phyloP scores from a whole-genome alignment of 2,888 invertebrate species.

The Masnerella sp. region DNA sequence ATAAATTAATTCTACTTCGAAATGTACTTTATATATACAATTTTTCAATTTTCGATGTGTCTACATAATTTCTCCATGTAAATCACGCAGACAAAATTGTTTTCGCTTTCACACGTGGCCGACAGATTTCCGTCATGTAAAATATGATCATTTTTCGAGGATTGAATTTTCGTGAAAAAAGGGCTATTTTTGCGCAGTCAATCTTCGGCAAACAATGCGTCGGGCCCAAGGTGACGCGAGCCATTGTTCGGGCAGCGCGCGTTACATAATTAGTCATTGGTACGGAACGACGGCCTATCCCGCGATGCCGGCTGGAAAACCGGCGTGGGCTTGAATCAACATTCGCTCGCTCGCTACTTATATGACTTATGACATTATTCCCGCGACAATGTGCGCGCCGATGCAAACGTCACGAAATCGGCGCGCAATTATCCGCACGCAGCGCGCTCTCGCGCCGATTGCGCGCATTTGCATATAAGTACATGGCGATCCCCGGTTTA shows the following conservation, averaged over 20 bases:
- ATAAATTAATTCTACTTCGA: too few species aligned
- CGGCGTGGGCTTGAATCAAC: conserved; percentile 46
- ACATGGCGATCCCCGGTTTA: conserved; percentile 7
- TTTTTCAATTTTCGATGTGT: too few species aligned
- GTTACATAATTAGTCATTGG: conserved; percentile 46
- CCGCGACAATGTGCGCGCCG: conserved; percentile 33
- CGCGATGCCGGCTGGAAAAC: conserved; percentile 13
- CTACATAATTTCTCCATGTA: too few species aligned
- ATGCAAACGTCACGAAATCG: conserved; percentile 17
- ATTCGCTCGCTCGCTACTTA: conserved; percentile 43
- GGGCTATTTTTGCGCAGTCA: conserved; percentile 32
- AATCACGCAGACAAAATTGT: too few species aligned
- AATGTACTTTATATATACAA: too few species aligned
- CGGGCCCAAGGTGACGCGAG: conserved; percentile 38
- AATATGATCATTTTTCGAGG: too few species aligned
- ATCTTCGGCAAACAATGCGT: conserved; percentile 33
- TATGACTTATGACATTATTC: conserved; percentile 47
- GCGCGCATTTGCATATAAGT: conserved; percentile 39
- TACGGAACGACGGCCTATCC: conserved; percentile 22
- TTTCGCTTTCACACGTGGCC: too few species aligned
- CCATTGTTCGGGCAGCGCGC: conserved; percentile 38
- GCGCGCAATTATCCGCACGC: conserved; percentile 40
- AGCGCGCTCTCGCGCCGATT: conserved; percentile 16
- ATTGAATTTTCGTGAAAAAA: too few species aligned
- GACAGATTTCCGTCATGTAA: too few species aligned